Percentiles rank a stretch among this genome's conserved stretches.
phyloP scores from a whole-genome alignment of 2,113 vertebrate species.

The Petromus typicus region DNA sequence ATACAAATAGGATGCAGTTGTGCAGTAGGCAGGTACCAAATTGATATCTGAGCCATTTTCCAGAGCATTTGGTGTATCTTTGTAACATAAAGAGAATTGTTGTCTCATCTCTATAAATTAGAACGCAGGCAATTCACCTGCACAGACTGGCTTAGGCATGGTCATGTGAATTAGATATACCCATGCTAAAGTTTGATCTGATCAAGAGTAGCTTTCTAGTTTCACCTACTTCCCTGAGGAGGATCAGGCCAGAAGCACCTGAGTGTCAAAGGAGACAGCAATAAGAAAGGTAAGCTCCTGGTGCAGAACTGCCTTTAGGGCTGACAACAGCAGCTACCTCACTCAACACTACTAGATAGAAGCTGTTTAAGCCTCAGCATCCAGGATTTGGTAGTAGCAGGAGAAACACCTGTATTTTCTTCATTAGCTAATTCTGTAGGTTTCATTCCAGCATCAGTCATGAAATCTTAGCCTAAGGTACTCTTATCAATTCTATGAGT shows the following conservation, averaged over 20 bases:
- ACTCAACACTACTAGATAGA: not conserved
- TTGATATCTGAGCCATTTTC: not conserved
- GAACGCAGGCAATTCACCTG: not conserved
- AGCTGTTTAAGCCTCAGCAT: not conserved
- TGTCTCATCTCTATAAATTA: not conserved
- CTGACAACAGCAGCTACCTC: not conserved
- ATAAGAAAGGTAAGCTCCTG: not conserved
- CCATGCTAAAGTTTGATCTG: not conserved
- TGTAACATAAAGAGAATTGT: not conserved
- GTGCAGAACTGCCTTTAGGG: not conserved
- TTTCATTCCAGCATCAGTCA: constrained; percentile 18
- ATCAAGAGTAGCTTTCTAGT: not conserved
- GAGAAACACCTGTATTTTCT: not conserved
- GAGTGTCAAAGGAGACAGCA: not conserved
- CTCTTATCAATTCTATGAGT: not conserved
- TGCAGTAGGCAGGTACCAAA: not conserved
- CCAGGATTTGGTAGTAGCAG: not conserved
- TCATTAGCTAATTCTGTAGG: not conserved
- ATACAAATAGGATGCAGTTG: not conserved
- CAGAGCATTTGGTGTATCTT: not conserved
- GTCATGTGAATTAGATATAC: not conserved
- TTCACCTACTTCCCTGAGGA: not conserved
- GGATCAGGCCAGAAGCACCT: not conserved
- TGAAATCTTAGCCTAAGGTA: not conserved
- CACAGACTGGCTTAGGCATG: not conserved